phyloP scores from a whole-genome alignment of 53 echinoderm and acorn worm species.

The Actinopyga echinites region DNA sequence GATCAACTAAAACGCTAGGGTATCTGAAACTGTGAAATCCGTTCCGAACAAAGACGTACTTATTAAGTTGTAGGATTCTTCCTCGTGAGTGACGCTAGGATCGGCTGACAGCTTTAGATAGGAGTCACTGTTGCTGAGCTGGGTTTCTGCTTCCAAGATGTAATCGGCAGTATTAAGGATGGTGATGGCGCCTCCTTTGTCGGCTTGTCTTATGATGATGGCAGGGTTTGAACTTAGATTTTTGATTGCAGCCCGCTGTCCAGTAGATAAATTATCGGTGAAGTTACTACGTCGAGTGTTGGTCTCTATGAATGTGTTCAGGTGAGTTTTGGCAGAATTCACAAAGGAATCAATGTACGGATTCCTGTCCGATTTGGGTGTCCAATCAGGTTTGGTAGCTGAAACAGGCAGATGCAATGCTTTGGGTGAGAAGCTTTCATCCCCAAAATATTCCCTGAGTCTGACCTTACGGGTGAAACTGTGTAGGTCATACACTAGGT shows the following conservation, averaged over 20 bases:
- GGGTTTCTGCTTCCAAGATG: neutral
- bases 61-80: neutral
- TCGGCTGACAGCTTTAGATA: slow-evolving; percentile 1
- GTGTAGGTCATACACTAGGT: too few relatives aligned
- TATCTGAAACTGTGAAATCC: too few relatives aligned
- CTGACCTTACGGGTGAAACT: neutral
- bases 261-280: neutral
- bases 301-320: neutral
- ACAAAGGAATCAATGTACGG: neutral
- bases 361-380: neutral
- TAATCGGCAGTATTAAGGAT: neutral
- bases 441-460: neutral
- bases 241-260: neutral
- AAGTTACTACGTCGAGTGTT: neutral
- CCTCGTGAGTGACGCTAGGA: neutral
- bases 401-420: neutral
- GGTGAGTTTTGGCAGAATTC: neutral
- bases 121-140: neutral
- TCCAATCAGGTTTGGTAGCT: neutral
- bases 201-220: neutral
- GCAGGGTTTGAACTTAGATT: neutral
- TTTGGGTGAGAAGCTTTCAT: neutral
- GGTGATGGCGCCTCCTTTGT: slow-evolving; percentile 16
- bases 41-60: neutral
- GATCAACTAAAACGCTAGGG: too few relatives aligned